A percentile compares a stretch with the other conserved stretches of the same genome.
Conservation (phyloP, 92 coral and sea anemone species). For the Phymanthus crucifer region DNA sequence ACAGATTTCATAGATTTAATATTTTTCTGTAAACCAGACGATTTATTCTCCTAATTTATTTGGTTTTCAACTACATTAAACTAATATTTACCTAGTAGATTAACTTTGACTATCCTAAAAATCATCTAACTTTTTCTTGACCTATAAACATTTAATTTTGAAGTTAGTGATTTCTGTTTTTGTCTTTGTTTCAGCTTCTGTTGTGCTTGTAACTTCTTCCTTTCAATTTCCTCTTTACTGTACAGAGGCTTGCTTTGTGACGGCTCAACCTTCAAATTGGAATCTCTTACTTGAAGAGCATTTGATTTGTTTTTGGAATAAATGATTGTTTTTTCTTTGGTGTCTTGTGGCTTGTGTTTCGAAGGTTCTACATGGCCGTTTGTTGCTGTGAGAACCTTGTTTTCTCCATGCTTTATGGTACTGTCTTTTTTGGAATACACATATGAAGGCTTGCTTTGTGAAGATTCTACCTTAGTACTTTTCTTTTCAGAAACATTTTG, state of each 20-base stretch:
- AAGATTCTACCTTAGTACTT: neutral
- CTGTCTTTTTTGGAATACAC: constrained; percentile 64
- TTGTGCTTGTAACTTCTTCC: constrained; percentile 68
- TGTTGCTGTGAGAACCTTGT: neutral
- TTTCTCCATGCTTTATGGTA: constrained; percentile 3
- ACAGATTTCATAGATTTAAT: too few species aligned
- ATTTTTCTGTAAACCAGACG: too few species aligned
- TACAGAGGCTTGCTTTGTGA: constrained; percentile 19
- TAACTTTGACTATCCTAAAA: neutral
- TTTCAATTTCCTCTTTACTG: constrained; percentile 78
- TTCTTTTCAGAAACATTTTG: neutral
- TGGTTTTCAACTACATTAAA: too few species aligned
- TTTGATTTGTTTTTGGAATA: neutral
- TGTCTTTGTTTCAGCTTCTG: constrained; percentile 58
- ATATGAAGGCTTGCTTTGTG: constrained; percentile 1
- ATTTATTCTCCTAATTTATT: too few species aligned
- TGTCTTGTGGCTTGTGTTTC: constrained; percentile 17
- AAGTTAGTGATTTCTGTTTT: neutral
- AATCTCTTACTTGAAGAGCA: neutral
- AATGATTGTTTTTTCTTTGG: constrained; percentile 52
- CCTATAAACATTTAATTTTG: constrained; percentile 12
- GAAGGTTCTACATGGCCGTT: neutral
- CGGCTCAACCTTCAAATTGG: neutral
- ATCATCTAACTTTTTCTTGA: neutral
- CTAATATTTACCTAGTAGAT: neutral